Percentiles rank a stretch among this genome's conserved stretches.
Conservation (phyloP, 2,797 vertebrate genomes). For the Kryptopterus vitreolus region DNA sequence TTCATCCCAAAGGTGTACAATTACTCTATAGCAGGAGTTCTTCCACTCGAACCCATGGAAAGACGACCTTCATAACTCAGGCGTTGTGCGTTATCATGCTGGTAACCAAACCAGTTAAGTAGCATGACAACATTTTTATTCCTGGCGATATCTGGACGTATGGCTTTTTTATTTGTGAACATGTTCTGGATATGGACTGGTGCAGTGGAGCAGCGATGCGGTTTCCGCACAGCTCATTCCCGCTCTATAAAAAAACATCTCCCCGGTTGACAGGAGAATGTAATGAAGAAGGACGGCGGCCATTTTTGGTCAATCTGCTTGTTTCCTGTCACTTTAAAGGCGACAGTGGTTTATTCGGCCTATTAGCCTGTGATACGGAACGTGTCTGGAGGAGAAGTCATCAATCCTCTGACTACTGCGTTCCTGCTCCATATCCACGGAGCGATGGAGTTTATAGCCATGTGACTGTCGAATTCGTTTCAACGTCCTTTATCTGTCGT, state of each 20-base stretch:
- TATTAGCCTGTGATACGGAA: constrained; percentile 32
- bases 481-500: background rate
- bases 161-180: background rate
- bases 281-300: constrained; percentile 48
- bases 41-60: too few species aligned
- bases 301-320: constrained; percentile 43
- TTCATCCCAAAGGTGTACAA: too few species aligned
- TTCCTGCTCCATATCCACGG: background rate
- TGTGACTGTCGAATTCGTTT: background rate
- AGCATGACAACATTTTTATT: background rate
- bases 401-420: background rate
- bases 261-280: constrained; percentile 19
- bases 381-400: constrained; percentile 15
- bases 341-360: constrained; percentile 36
- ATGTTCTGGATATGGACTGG: constrained; percentile 2
- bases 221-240: background rate
- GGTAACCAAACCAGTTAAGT: constrained; percentile 1
- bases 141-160: background rate
- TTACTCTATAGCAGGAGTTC: too few species aligned
- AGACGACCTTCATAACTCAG: too few species aligned
- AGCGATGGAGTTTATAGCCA: background rate
- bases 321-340: constrained; percentile 44
- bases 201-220: background rate
- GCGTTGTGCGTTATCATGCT: too few species aligned
- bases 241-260: constrained; percentile 5